A percentile compares a stretch with the other conserved stretches of the same genome.
Conservation (phyloP, 2,888 invertebrate species). For the Chymomyza procnemis region DNA sequence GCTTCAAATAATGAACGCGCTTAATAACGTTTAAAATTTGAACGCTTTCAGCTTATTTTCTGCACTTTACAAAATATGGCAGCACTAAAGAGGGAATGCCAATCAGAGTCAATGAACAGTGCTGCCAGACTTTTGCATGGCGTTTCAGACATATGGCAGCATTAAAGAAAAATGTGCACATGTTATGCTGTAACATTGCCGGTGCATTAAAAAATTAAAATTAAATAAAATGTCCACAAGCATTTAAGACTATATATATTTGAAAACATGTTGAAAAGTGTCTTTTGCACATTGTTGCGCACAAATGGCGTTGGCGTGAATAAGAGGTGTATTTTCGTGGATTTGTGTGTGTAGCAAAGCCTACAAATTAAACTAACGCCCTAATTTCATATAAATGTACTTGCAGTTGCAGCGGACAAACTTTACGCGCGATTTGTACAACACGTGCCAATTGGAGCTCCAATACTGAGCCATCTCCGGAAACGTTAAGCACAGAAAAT, state of each 20-base stretch:
- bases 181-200: not conserved
- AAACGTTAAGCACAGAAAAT: not conserved
- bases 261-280: conserved; percentile 37
- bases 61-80: not conserved
- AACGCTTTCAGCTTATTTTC: not conserved
- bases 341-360: not conserved
- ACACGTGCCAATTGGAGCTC: not conserved
- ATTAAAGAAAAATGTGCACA: not conserved
- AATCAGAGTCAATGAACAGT: not conserved
- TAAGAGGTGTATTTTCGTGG: not conserved
- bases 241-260: not conserved
- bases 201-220: not conserved
- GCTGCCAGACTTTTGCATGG: conserved; percentile 15
- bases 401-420: not conserved
- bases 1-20: not conserved
- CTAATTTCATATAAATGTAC: not conserved
- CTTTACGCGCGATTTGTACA: not conserved
- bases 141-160: not conserved
- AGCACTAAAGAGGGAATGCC: not conserved
- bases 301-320: conserved; percentile 9
- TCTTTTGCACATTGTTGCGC: conserved; percentile 21
- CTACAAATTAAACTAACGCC: not conserved
- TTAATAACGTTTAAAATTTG: too few species aligned
- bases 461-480: not conserved
- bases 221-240: not conserved